Conservation (phyloP, 2,797 vertebrate species). For the Taeniopygia guttata region DNA sequence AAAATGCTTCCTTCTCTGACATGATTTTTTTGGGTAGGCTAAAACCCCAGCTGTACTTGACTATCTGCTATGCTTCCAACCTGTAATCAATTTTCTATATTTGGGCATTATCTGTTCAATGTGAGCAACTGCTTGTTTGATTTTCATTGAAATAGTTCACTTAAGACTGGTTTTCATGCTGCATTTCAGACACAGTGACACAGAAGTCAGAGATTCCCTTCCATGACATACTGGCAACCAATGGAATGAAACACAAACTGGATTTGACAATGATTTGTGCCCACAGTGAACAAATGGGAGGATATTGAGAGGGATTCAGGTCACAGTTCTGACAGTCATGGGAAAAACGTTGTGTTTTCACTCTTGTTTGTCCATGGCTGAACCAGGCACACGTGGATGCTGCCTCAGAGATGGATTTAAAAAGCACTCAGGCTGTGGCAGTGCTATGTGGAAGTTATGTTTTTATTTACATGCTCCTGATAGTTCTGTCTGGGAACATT, state of each 20-base stretch:
- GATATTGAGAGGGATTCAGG: neutral
- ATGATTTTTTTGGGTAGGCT: conserved; percentile 41
- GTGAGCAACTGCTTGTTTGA: neutral
- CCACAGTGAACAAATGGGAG: neutral
- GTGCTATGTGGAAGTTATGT: neutral
- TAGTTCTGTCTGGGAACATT: neutral
- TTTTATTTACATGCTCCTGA: conserved; percentile 14
- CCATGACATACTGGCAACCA: accelerated
- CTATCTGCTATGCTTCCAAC: neutral
- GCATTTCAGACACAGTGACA: neutral
- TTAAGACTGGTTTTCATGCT: neutral
- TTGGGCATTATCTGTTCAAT: neutral
- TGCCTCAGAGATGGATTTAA: neutral
- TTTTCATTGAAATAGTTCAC: neutral
- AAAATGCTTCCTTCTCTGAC: conserved; percentile 22
- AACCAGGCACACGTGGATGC: accelerated
- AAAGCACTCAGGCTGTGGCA: neutral
- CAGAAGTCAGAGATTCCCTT: neutral
- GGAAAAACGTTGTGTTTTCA: neutral
- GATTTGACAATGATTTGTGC: neutral
- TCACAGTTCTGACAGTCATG: neutral
- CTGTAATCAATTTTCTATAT: neutral
- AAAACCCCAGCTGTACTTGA: neutral
- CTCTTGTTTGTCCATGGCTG: accelerated
- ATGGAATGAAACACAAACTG: accelerated